These are phyloP conservation scores for Andrena chrysosceles DNA, from an alignment of 2,888 invertebrate genomes.

Conservation along the genomic window DNA sequence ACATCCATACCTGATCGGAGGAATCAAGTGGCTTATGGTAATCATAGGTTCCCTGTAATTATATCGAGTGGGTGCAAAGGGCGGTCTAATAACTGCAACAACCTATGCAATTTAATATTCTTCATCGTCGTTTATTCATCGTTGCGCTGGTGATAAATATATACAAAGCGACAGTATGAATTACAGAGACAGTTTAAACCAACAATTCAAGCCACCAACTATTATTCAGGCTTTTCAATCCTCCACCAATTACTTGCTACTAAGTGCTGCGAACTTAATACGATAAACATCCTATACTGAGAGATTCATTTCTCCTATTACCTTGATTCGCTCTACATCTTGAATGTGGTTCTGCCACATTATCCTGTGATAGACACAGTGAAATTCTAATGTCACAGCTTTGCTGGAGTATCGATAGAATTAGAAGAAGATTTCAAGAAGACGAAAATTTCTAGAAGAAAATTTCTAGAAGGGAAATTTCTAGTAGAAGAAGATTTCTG, in stretches of 20 bases:
- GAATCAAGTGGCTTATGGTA: not conserved
- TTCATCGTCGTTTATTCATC: conserved; percentile 4
- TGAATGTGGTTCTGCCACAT: no score
- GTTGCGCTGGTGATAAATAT: not conserved
- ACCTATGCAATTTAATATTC: not conserved
- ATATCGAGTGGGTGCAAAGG: conserved; percentile 2
- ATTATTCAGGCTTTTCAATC: no score
- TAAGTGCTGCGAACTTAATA: conserved; percentile 6
- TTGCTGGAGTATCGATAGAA: no score
- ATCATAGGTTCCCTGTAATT: conserved; percentile 13
- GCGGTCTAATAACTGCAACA: conserved; percentile 13
- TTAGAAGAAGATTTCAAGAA: no score
- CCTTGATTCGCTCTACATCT: no score
- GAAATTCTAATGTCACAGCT: no score
- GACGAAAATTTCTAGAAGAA: no score
- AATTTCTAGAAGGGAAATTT: no score
- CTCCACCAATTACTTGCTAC: not conserved
- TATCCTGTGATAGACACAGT: no score
- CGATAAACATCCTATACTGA: conserved; percentile 8
- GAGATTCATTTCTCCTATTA: not conserved
- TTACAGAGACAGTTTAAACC: no score
- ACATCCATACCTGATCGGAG: conserved; percentile 11
- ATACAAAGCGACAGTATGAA: no score
- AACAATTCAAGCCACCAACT: not conserved
- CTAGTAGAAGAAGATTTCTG: no score